Evolutionary conservation across 1,140 invertebrate genomes (phyloP), one percentile per base, ranked within the genome.

Genomic region (Drosophila rufa): DNA sequence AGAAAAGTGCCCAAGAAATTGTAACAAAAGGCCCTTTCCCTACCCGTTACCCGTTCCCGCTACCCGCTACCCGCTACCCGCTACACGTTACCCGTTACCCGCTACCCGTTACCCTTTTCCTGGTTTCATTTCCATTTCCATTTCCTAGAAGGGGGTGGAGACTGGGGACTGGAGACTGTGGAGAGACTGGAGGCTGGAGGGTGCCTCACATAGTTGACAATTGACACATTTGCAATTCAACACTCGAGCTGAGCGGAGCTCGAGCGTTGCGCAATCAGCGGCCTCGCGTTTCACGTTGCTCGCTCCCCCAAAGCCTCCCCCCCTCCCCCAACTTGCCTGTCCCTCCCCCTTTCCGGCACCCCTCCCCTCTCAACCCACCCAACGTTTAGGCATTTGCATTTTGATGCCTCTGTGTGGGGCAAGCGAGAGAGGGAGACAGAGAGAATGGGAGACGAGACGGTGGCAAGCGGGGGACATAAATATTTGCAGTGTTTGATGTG

Each of bases 171-270:
- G 30, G 6, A 9, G 51, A 12, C 53, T 51, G 75, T 45, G 64
- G 53, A 7, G 6, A 15, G 51, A 12, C 53, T 51, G 75, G 48
- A 60, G 53, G 8, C 53, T 25, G 60, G 62, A 65, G 55, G 67
- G 75, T 59, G 67, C 80, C 82, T 79, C 79, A 71, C 77, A 89
- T 82, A 90, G 85, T 90, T 90, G 85, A 90, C 85, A 90, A 90
- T 89, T 89, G 85, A 89, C 85, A 90, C 85, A 89, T 89, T 89
- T 89, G 85, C 85, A 89, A 89, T 89, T 90, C 85, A 90, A 90
- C 85, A 85, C 81, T 89, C 75, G 81, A 90, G 71, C 51, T 50
- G 74, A 75, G 53, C 48, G 68, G 60, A 53, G 74, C 62, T 74
- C 75, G 76, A 79, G 77, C 76, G 76, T 78, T 73, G 66, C 77